Percentiles rank a stretch among this genome's conserved stretches.
These are phyloP conservation scores for Anolis carolinensis DNA, from an alignment of 2,113 vertebrate species.

Conservation along the genomic window DNA sequence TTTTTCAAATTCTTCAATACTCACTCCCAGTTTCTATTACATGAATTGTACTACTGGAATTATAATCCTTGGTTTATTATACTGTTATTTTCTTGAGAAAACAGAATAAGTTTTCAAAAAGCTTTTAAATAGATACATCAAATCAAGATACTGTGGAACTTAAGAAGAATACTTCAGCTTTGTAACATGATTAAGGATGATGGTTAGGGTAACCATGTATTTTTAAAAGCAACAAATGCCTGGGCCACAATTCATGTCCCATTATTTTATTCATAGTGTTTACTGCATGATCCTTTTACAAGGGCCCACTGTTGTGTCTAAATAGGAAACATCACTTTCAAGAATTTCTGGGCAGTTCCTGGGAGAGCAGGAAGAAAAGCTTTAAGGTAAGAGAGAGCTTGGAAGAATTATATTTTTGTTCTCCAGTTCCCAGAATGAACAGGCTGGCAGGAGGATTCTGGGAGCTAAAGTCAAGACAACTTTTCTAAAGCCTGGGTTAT, in stretches of 20 bases:
- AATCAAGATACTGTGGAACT: not conserved
- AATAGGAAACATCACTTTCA: not conserved
- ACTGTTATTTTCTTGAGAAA: not conserved
- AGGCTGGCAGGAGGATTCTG: not conserved
- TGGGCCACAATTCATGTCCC: not conserved
- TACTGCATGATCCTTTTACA: not conserved
- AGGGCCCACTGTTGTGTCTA: not conserved
- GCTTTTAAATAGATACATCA: not conserved
- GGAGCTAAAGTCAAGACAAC: too few relatives aligned
- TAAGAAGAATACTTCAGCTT: not conserved
- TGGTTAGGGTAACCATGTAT: not conserved
- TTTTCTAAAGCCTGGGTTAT: not conserved
- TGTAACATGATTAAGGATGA: not conserved
- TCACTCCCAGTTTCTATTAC: not conserved
- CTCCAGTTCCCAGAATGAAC: not conserved
- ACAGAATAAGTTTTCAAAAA: not conserved
- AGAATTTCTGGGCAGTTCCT: not conserved
- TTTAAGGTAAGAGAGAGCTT: not conserved
- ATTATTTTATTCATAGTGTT: not conserved
- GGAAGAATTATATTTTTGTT: too few relatives aligned
- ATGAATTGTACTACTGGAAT: not conserved
- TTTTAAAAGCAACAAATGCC: not conserved
- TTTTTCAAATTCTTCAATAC: not conserved
- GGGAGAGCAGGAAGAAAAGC: not conserved
- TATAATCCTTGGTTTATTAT: not conserved